These are phyloP conservation scores for Channa striata DNA, from an alignment of 2,797 vertebrate genomes.

Conservation along the genomic window DNA sequence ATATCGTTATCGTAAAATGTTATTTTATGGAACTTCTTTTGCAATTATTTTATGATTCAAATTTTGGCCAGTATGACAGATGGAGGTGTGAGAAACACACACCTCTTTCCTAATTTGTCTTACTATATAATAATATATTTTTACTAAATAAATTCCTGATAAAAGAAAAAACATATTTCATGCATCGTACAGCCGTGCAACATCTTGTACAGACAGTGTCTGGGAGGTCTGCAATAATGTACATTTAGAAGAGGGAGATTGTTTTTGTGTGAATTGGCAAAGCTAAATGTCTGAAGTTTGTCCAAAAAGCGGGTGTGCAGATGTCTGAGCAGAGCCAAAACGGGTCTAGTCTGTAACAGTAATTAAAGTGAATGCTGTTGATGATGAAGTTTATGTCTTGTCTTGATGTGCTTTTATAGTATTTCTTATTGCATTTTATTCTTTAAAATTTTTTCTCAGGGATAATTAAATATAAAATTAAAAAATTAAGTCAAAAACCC, in stretches of 20 bases:
- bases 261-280: constrained; percentile 32
- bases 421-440: neutral
- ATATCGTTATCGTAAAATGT: too few species aligned
- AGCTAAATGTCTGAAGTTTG: constrained; percentile 25
- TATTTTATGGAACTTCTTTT: constrained; percentile 13
- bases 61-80: constrained; percentile 1
- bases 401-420: neutral
- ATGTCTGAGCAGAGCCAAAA: neutral
- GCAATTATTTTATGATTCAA: constrained; percentile 18
- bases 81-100: constrained; percentile 10
- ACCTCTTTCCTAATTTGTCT: neutral
- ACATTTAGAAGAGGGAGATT: constrained; percentile 18
- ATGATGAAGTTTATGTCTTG: too few species aligned
- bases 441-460: neutral
- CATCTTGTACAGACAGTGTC: constrained; percentile 50
- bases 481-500: too few species aligned
- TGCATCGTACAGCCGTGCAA: constrained; percentile 34
- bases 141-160: constrained; percentile 30
- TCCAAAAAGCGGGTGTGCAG: constrained; percentile 31
- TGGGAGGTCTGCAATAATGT: constrained; percentile 52
- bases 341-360: constrained; percentile 4
- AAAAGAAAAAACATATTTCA: constrained; percentile 54
- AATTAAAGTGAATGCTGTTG: too few species aligned
- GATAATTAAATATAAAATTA: neutral
- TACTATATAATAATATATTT: constrained; percentile 13